phyloP scores from a whole-genome alignment of 2,797 vertebrate species.

The Meda fulgida region DNA sequence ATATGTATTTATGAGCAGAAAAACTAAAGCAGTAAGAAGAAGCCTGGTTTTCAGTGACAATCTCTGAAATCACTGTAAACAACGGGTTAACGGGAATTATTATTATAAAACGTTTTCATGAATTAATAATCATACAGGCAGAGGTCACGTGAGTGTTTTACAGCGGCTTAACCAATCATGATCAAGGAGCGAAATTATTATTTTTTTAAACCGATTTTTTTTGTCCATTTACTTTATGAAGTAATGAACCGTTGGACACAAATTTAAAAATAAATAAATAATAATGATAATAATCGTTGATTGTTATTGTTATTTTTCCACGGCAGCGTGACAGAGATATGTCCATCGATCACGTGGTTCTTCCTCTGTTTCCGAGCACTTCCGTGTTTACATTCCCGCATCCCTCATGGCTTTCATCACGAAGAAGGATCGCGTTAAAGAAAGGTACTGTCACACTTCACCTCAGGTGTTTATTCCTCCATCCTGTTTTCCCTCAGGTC shows the following conservation, averaged over 20 bases:
- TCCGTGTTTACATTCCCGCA: slow-evolving; percentile 71
- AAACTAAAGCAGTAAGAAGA: background rate
- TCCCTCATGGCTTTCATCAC: slow-evolving; percentile 77
- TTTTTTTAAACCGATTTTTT: background rate
- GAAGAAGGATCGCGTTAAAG: slow-evolving; percentile 73
- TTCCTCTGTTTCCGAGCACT: slow-evolving; percentile 43
- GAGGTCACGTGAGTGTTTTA: background rate
- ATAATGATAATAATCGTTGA: background rate
- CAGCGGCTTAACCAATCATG: background rate
- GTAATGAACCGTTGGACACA: background rate
- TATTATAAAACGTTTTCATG: background rate
- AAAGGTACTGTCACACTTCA: slow-evolving; percentile 69
- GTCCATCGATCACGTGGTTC: background rate
- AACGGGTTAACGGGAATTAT: too few relatives aligned
- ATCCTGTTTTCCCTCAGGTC: background rate
- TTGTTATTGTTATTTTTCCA: too few relatives aligned
- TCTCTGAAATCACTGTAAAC: too few relatives aligned
- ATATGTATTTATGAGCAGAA: background rate
- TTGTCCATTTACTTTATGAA: background rate
- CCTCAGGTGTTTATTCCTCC: too few relatives aligned
- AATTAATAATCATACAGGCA: background rate
- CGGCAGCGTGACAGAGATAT: too few relatives aligned
- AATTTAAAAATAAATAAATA: background rate
- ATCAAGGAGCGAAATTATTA: background rate
- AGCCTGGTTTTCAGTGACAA: too few relatives aligned